phyloP scores from a whole-genome alignment of 1,140 invertebrate species.

The Diplogasteroides magnus region DNA sequence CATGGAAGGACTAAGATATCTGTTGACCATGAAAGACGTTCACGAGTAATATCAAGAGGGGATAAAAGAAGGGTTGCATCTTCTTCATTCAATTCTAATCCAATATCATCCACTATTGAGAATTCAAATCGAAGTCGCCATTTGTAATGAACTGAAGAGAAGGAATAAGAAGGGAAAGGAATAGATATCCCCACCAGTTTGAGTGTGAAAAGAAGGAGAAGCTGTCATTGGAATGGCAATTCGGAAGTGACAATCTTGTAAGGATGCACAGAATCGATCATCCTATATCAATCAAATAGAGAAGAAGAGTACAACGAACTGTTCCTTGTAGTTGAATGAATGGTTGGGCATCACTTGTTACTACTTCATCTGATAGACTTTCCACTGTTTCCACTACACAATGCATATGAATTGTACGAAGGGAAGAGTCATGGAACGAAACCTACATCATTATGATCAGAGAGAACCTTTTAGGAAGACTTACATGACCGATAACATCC shows the following conservation, averaged over 20 bases:
- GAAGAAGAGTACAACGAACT: too few species aligned
- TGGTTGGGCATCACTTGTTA: too few species aligned
- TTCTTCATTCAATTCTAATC: neutral
- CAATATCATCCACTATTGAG: constrained; percentile 35
- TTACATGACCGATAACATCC: constrained; percentile 36
- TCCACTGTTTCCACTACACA: constrained; percentile 31
- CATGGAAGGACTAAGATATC: constrained; percentile 34
- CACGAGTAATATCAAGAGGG: constrained; percentile 31
- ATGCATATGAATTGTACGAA: constrained; percentile 36
- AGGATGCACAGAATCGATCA: constrained; percentile 38
- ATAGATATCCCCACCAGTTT: constrained; percentile 34
- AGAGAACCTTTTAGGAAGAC: neutral
- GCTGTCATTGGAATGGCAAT: constrained; percentile 41
- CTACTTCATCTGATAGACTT: constrained; percentile 20
- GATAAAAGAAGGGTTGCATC: neutral
- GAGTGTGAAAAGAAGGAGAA: constrained; percentile 45
- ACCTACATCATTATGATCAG: neutral
- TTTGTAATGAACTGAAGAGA: constrained; percentile 44
- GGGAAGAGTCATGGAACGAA: constrained; percentile 28
- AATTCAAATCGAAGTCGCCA: constrained; percentile 54
- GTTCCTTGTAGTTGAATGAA: too few species aligned
- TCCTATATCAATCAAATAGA: too few species aligned
- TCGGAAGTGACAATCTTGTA: constrained; percentile 41
- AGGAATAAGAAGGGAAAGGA: constrained; percentile 1
- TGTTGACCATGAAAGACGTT: constrained; percentile 42